These are phyloP conservation scores for Drosophila trapezifrons DNA, from an alignment of 1,140 invertebrate genomes.

Conservation along the genomic window DNA sequence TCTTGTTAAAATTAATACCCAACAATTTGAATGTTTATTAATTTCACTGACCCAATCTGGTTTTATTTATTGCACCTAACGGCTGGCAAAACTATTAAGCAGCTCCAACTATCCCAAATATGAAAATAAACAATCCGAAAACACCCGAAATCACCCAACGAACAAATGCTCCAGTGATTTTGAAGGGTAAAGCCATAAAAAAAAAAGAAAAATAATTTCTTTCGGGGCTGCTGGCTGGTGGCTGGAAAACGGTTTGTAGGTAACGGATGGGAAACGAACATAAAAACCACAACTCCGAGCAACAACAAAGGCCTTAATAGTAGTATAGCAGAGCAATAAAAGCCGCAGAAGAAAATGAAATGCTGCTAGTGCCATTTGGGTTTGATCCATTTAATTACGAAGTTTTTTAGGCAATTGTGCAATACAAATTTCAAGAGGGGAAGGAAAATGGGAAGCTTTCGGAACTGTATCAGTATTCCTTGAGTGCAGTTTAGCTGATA, in stretches of 20 bases:
- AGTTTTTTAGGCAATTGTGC: conserved; percentile 36
- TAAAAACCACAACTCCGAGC: conserved; percentile 21
- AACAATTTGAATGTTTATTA: conserved; percentile 3
- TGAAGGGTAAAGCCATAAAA: conserved; percentile 57
- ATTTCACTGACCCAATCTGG: conserved; percentile 12
- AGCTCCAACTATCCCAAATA: conserved; percentile 11
- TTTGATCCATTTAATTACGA: conserved; percentile 44
- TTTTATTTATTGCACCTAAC: conserved; percentile 1
- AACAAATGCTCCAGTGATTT: conserved; percentile 62
- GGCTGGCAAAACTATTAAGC: conserved; percentile 10
- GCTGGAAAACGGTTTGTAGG: conserved; percentile 40
- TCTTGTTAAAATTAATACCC: neutral
- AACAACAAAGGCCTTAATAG: conserved; percentile 9
- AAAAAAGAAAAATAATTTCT: conserved; percentile 51
- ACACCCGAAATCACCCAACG: conserved; percentile 17
- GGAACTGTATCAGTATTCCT: neutral
- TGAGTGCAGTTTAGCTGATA: neutral
- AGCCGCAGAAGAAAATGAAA: conserved; percentile 27
- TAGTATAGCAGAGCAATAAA: conserved; percentile 28
- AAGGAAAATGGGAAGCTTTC: no score
- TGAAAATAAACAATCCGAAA: conserved; percentile 19
- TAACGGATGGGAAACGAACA: conserved; percentile 53
- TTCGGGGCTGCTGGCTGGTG: conserved; percentile 17
- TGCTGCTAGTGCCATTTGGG: conserved; percentile 13
- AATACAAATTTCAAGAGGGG: conserved; percentile 7